A percentile compares a stretch with the other conserved stretches of the same genome.
These are phyloP conservation scores for Sebastes vulpes DNA, from an alignment of 2,797 vertebrate species.

Conservation along the genomic window DNA sequence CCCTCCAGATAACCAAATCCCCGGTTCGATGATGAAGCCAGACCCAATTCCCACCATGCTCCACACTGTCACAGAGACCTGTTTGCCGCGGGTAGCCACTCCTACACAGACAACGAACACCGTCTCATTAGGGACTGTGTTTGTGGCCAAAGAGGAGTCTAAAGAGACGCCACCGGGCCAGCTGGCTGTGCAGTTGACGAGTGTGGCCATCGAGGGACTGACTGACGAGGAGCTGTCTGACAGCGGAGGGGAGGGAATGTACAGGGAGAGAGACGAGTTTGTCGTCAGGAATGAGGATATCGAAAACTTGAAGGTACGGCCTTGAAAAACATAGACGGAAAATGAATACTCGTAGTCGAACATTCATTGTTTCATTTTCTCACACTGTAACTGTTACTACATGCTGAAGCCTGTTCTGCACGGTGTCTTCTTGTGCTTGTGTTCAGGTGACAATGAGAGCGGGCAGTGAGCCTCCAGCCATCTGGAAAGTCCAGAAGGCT, in stretches of 20 bases:
- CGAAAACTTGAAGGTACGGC: constrained; percentile 91
- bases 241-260: constrained; percentile 98
- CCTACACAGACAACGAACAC: constrained; percentile 45
- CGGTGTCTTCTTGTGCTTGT: constrained; percentile 11
- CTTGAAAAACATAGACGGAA: background rate
- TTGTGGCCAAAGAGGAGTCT: constrained; percentile 74
- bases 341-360: background rate
- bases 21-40: constrained; percentile 80
- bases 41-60: constrained; percentile 78
- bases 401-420: constrained; percentile 12
- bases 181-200: constrained; percentile 86
- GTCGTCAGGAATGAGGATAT: constrained; percentile 98
- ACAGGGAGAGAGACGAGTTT: constrained; percentile 97
- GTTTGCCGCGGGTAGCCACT: constrained; percentile 74
- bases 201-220: constrained; percentile 93
- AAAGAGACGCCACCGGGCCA: constrained; percentile 84
- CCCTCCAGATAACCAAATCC: constrained; percentile 70
- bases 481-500: constrained; percentile 99
- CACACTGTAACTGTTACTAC: background rate
- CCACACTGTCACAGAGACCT: constrained; percentile 68
- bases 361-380: background rate
- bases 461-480: constrained; percentile 96
- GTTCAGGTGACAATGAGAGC: constrained; percentile 90
- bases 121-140: constrained; percentile 55
- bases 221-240: constrained; percentile 94